Evolutionary conservation across 1,140 invertebrate genomes (phyloP).

Genomic region (Brachystomella parvula): DNA sequence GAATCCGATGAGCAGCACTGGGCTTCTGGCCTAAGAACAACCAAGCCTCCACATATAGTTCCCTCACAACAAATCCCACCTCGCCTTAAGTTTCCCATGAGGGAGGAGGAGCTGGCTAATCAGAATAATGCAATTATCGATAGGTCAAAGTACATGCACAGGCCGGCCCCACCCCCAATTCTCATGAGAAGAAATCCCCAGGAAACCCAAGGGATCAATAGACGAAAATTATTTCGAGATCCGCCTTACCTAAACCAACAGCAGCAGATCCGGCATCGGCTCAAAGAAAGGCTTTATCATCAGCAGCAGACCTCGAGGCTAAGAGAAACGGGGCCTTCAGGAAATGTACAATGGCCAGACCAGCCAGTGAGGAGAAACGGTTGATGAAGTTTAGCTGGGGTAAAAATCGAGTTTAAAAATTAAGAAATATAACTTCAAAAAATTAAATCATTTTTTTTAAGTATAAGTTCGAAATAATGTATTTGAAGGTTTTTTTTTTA

Average conservation of each 20-base stretch:
- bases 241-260: constrained; percentile 26
- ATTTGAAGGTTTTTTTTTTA: no score
- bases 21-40: no score
- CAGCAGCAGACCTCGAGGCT: constrained; percentile 7
- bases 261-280: constrained; percentile 22
- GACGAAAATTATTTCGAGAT: constrained; percentile 17
- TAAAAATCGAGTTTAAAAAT: no score
- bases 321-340: constrained; percentile 26
- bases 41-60: not conserved
- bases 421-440: no score
- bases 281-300: not conserved
- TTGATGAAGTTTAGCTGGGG: no score
- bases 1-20: no score
- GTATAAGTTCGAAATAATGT: no score
- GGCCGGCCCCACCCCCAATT: constrained; percentile 32
- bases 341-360: not conserved
- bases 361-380: not conserved
- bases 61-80: constrained; percentile 13
- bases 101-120: constrained; percentile 4
- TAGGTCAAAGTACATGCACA: constrained; percentile 24
- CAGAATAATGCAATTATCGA: constrained; percentile 22
- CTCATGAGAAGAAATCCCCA: constrained; percentile 29
- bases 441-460: no score
- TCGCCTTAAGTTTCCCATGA: constrained; percentile 20
- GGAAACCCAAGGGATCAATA: not conserved